Base-by-base conservation (phyloP, 1,140 invertebrate species). In the Drosophila pseudoananassae region DNA sequence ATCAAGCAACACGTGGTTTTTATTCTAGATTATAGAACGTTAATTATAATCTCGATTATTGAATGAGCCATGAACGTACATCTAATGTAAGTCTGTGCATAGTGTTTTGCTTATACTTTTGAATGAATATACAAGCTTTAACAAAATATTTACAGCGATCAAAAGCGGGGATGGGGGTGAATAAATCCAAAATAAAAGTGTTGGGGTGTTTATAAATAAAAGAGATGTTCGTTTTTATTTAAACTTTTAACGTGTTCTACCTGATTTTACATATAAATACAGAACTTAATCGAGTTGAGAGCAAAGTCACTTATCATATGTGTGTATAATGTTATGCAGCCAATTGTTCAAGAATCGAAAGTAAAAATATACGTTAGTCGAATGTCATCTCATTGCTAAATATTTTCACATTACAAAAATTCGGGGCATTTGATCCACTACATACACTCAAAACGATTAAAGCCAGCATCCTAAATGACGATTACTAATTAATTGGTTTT, bases 271-370 rank as follows among this genome's bases (percentile, higher is more conserved):
- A 89, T 68, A 84, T 84, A 87, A 71, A 70, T 68, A 82, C 78
- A 82, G 69, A 89, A 89, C 71, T 76, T 78, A 89, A 87, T 68
- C 17, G 59, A 78, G 63, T 79, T 72, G 83, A 89, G 79, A 89
- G 84, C 78, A 89, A 73, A 83, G 60, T 78, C 54, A 68, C 83
- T 87, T 87, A 85, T 61, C 43, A 31, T 75, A 70, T 85, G 80
- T 53, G 14, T 20, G 9, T 17, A 61, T 85, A 46, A 52, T 74
- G 38, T 74, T 66, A 55, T 51, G 54, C 55, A 65, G 29, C 54
- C 64, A 71, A 71, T 38, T 38, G 15, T 31, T 70, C 51, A 43
- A 57, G 40, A 65, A 43, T 72, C 23, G 64, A 43, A 64, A 65
- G 54, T 76, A 52, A 56, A 63, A 53, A 57, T 46, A 55, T 47